Evolutionary conservation across 2,113 vertebrate species (phyloP), one percentile per base, ranked within the genome.

Genomic region (Notiomystis cincta): DNA sequence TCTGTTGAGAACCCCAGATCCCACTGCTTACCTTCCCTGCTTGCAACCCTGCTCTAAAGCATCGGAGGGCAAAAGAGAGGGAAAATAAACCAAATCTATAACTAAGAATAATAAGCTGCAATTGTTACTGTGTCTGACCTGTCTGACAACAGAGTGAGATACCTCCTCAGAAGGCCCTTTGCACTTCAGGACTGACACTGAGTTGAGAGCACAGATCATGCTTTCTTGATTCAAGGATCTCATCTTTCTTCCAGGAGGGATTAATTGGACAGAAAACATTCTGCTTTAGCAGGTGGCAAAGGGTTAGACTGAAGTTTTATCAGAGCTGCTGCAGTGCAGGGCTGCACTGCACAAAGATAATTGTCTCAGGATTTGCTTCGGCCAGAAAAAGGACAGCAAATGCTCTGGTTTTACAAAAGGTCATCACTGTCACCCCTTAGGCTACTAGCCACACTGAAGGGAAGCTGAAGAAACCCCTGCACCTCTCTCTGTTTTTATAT

Each of bases 211-310:
- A 82, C 27, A 56, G 57, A 56, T 95, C 73, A 53, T 11, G 48
- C 83, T 93, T 82, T 93, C 89, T 82, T 95, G 83, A 94, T 92
- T 91, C 72, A 87, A 79, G 54, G 73, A 93, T 93, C 73, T 95
- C 82, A 35, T 92, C 71, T 92, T 91, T 94, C 89, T 96, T 95
- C 84, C 89, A 65, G 62, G 50, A 91, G 42, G 88, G 84, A 94
- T 96, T 97, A 95, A 94, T 93, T 93, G 89, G 91, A 94, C 82
- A 88, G 89, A 94, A 97, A 96, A 94, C 81, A 91, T 87, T 80
- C 70, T 91, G 66, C 84, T 95, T 85, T 93, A 93, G 81, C 81
- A 88, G 87, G 75, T 91, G 89, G 70, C 93, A 94, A 95, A 95
- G 81, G 89, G 91, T 89, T 95, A 96, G 66, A 71, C 58, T 72